phyloP scores from a whole-genome alignment of 2,888 invertebrate genomes.

The Leistus spinibarbis region DNA sequence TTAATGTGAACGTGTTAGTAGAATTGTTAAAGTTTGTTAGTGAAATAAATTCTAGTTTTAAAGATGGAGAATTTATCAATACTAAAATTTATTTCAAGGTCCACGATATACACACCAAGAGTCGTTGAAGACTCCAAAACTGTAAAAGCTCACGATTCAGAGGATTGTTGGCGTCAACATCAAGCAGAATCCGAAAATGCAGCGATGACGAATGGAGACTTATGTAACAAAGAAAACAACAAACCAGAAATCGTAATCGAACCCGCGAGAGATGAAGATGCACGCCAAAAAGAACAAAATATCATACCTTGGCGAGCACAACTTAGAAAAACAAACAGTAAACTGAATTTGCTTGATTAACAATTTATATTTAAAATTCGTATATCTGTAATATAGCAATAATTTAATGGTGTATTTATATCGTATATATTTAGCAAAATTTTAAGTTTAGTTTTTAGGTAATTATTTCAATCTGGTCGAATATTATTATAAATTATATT shows the following conservation, averaged over 20 bases:
- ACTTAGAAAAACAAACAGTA: conserved; percentile 87
- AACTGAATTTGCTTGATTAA: conserved; percentile 79
- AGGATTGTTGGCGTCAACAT: conserved; percentile 53
- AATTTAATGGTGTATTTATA: conserved; percentile 21
- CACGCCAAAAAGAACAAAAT: conserved; percentile 66
- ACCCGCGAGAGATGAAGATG: conserved; percentile 51
- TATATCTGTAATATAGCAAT: background rate
- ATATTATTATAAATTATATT: conserved; percentile 27
- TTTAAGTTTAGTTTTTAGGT: conserved; percentile 10
- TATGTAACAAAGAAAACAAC: conserved; percentile 55
- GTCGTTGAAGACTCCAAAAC: conserved; percentile 66
- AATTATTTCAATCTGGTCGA: conserved; percentile 30
- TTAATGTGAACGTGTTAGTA: too few species aligned
- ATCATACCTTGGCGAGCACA: conserved; percentile 92
- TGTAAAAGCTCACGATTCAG: conserved; percentile 54
- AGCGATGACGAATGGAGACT: conserved; percentile 43
- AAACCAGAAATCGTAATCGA: conserved; percentile 42
- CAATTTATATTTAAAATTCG: background rate
- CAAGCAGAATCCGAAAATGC: conserved; percentile 49
- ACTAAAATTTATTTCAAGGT: conserved; percentile 57
- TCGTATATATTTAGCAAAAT: conserved; percentile 1
- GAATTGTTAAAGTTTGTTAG: too few species aligned
- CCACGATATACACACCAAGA: conserved; percentile 74
- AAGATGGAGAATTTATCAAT: too few species aligned
- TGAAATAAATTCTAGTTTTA: too few species aligned